phyloP scores from a whole-genome alignment of 92 coral and sea anemone genomes.

The Siderastrea radians region DNA sequence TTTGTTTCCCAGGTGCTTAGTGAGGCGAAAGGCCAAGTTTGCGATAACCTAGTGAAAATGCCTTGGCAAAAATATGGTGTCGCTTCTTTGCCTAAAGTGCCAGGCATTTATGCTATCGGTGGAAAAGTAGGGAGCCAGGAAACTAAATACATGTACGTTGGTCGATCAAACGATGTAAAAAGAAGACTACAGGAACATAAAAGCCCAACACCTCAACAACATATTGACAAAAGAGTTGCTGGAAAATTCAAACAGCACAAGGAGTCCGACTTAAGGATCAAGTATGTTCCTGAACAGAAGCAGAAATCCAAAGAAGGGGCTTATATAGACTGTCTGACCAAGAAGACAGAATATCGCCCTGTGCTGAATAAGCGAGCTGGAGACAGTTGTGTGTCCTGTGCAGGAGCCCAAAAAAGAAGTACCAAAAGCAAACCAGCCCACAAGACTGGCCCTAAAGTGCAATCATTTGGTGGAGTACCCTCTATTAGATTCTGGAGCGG shows the following conservation, averaged over 20 bases:
- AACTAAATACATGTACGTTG: conserved; percentile 5
- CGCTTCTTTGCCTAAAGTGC: neutral
- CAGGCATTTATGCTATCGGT: conserved; percentile 30
- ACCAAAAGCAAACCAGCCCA: neutral
- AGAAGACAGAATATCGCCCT: conserved; percentile 25
- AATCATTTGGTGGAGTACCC: neutral
- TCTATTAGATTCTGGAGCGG: neutral
- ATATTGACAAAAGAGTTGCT: conserved; percentile 8
- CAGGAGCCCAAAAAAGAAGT: neutral
- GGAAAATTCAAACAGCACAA: conserved; percentile 9
- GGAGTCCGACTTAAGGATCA: conserved; percentile 17
- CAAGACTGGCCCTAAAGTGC: neutral
- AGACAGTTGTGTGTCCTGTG: conserved; percentile 20
- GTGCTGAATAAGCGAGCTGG: conserved; percentile 25
- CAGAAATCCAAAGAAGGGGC: conserved; percentile 30
- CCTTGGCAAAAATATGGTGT: conserved; percentile 4
- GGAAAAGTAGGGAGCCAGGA: neutral
- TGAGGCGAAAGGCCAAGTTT: neutral
- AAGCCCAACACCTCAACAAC: conserved; percentile 6
- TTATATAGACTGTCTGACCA: conserved; percentile 13
- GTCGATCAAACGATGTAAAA: neutral
- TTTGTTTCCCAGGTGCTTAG: neutral
- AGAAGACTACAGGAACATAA: conserved; percentile 23
- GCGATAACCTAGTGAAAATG: neutral
- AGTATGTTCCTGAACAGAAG: conserved; percentile 7